These are phyloP conservation scores for Pocota personata DNA, from an alignment of 2,888 invertebrate species.

Conservation along the genomic window DNA sequence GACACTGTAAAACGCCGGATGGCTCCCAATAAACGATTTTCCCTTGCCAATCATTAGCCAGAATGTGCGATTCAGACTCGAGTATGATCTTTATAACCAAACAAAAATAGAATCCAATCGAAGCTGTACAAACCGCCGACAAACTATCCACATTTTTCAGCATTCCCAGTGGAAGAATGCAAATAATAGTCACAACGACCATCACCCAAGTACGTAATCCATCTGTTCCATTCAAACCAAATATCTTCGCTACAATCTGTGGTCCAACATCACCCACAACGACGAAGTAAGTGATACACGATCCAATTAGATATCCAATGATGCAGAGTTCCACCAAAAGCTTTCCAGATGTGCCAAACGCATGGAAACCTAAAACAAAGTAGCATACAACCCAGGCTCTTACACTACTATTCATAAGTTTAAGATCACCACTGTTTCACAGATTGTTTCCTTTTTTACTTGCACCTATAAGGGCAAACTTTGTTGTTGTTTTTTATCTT, in stretches of 20 bases:
- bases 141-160: slow-evolving; percentile 95
- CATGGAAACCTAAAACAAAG: slow-evolving; percentile 91
- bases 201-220: slow-evolving; percentile 88
- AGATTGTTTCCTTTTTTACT: no score
- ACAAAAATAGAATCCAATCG: slow-evolving; percentile 95
- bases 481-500: no score
- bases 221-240: slow-evolving; percentile 88
- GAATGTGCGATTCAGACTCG: slow-evolving; percentile 90
- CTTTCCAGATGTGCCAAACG: slow-evolving; percentile 96
- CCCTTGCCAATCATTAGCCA: slow-evolving; percentile 89
- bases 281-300: slow-evolving; percentile 97
- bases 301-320: slow-evolving; percentile 96
- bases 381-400: slow-evolving; percentile 1
- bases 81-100: slow-evolving; percentile 92
- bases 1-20: slow-evolving; percentile 93
- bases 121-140: slow-evolving; percentile 93
- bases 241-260: slow-evolving; percentile 92
- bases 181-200: slow-evolving; percentile 89
- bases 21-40: slow-evolving; percentile 92
- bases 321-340: slow-evolving; percentile 95
- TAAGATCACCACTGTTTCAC: no score
- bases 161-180: slow-evolving; percentile 95
- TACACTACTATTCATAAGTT: no score
- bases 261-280: slow-evolving; percentile 99
- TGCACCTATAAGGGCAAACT: no score